phyloP scores from a whole-genome alignment of 2,888 invertebrate genomes.

The Lasioglossum malachurum region DNA sequence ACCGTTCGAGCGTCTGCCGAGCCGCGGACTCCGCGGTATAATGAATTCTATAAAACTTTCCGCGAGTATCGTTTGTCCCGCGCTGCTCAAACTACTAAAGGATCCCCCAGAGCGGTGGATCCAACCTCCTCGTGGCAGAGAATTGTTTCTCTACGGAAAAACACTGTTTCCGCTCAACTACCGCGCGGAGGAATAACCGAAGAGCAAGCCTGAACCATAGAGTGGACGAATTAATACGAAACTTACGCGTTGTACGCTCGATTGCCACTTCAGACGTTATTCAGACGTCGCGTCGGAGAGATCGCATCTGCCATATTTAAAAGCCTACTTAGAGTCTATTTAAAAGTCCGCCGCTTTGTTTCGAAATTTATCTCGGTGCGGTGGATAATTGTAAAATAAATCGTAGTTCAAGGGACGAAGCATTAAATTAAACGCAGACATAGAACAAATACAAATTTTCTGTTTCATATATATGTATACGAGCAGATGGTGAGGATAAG shows the following conservation, averaged over 20 bases:
- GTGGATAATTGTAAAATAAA: not conserved
- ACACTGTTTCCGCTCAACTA: not conserved
- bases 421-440: not conserved
- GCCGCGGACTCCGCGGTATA: conserved; percentile 27
- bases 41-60: conserved; percentile 54
- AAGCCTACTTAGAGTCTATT: not conserved
- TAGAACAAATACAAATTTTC: not conserved
- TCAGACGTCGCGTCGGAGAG: not conserved
- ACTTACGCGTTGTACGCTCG: not conserved
- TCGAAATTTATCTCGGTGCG: not conserved
- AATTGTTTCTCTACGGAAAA: not conserved
- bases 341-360: not conserved
- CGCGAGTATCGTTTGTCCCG: conserved; percentile 24
- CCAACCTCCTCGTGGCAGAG: not conserved
- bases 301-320: not conserved
- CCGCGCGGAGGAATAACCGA: not conserved
- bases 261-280: not conserved
- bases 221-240: not conserved
- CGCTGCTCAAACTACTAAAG: conserved; percentile 11
- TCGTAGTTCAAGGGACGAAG: not conserved
- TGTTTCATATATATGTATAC: not conserved
- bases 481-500: not conserved
- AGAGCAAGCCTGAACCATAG: not conserved
- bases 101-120: not conserved
- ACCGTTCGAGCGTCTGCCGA: conserved; percentile 26